Evolutionary conservation across 2,113 vertebrate species (phyloP), one percentile per base, ranked within the genome.

Genomic region (Aspiorhynchus laticeps): DNA sequence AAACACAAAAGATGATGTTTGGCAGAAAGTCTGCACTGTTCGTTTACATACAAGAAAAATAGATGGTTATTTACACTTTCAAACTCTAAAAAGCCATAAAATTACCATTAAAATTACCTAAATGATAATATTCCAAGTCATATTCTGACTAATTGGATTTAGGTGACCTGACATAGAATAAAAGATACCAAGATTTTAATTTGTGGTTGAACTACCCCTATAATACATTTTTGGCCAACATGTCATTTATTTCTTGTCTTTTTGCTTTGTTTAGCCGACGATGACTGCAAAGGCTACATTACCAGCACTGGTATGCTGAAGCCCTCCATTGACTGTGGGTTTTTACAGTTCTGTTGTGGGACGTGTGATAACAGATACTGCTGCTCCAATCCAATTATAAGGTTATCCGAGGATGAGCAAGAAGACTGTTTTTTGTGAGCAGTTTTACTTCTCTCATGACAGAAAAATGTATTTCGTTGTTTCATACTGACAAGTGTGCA

Each of bases 351-450:
- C 85, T 96, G 95, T 26, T 96, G 95, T 78, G 95, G 95, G 1
- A 0, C 0, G 46, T 95, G 95, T 79, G 0, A 0, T 0, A 0
- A n/a, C 0, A 90, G 93, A 91, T 46, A 71, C n/a, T 96, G 95
- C 89, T 95, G 95, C 84, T 0, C 0, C 0, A 0, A 7, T 4
- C 0, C 0, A 6, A 0, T 0, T 0, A 0, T 0, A 0, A 2
- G 0, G 0, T 7, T 94, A 0, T 0, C 75, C 2, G 88, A 94
- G 4, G 83, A 89, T 3, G 0, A 2, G 0, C 94, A 95, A 88
- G 83, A 91, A 0, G 0, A 11, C 0, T 95, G 91, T 38, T 0
- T 2, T 7, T 31, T 53, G 94, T 95, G 93, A 61, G 87, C 24
- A 75, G 11, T 26, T 8, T 77, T 12, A 74, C n/a, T 31, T 77